Conservation (phyloP, 1,140 invertebrate species). For the Eumeta japonica region DNA sequence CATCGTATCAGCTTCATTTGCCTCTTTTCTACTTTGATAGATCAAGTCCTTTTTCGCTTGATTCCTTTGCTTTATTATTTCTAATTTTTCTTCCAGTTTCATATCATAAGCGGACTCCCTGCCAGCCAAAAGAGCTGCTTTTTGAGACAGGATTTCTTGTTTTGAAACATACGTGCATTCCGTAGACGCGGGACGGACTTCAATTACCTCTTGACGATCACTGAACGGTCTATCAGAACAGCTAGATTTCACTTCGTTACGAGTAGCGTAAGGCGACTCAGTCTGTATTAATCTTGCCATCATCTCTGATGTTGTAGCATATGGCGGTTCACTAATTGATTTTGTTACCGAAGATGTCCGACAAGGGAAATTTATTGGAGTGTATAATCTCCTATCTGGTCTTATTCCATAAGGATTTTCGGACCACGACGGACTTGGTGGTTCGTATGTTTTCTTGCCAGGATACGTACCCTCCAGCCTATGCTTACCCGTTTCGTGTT, state of each 20-base stretch:
- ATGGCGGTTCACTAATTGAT: constrained; percentile 51
- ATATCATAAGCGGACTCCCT: constrained; percentile 40
- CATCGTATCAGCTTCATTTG: constrained; percentile 41
- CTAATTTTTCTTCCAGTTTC: constrained; percentile 49
- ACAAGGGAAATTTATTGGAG: constrained; percentile 36
- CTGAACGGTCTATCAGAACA: constrained; percentile 37
- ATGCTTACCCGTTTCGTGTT: constrained; percentile 47
- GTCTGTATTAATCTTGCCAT: constrained; percentile 36
- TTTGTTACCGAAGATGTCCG: constrained; percentile 44
- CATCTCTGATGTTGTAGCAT: constrained; percentile 45
- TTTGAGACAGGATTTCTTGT: constrained; percentile 56
- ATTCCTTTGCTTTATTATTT: constrained; percentile 55
- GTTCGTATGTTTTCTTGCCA: constrained; percentile 47
- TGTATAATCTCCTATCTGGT: constrained; percentile 42
- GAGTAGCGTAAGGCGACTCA: constrained; percentile 36
- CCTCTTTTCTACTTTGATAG: constrained; percentile 51
- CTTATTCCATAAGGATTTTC: constrained; percentile 39
- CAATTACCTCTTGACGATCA: constrained; percentile 27
- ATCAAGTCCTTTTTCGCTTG: constrained; percentile 56
- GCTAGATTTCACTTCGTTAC: constrained; percentile 42
- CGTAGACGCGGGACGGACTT: constrained; percentile 36
- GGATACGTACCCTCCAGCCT: constrained; percentile 36
- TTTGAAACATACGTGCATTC: constrained; percentile 53
- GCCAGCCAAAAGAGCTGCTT: constrained; percentile 45
- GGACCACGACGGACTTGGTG: constrained; percentile 39